These are phyloP conservation scores for Netelia inedita DNA, from an alignment of 2,888 invertebrate genomes.

Conservation along the genomic window DNA sequence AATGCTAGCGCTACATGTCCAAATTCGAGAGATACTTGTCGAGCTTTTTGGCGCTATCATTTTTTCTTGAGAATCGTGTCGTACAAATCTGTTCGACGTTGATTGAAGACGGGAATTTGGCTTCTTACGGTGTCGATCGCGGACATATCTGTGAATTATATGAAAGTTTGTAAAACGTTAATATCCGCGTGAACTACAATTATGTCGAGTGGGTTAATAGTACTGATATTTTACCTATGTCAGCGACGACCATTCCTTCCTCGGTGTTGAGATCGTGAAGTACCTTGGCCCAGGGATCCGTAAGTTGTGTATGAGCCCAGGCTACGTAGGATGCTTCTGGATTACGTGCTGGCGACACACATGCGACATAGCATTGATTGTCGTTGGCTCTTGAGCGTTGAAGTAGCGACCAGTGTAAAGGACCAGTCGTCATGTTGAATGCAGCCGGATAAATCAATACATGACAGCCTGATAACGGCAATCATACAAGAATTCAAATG, in stretches of 20 bases:
- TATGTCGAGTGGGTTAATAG: constrained; percentile 10
- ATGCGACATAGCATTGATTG: constrained; percentile 95
- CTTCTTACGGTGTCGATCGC: constrained; percentile 91
- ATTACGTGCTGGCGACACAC: constrained; percentile 94
- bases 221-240: constrained; percentile 88
- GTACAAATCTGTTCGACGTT: constrained; percentile 87
- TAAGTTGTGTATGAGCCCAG: constrained; percentile 94
- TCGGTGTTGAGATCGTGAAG: constrained; percentile 89
- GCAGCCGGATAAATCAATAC: constrained; percentile 97
- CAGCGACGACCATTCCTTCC: constrained; percentile 90
- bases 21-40: constrained; percentile 9
- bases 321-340: constrained; percentile 91
- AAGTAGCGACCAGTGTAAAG: constrained; percentile 96
- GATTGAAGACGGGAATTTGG: constrained; percentile 93
- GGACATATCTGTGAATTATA: constrained; percentile 88
- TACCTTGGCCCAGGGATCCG: constrained; percentile 94
- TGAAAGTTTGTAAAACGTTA: constrained; percentile 49
- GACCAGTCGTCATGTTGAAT: constrained; percentile 98
- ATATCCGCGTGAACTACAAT: too few species aligned
- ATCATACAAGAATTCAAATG: constrained; percentile 23
- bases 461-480: constrained; percentile 89
- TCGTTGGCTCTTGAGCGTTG: constrained; percentile 94
- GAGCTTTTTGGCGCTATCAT: neutral
- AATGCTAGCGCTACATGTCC: too few species aligned
- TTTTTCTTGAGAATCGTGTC: constrained; percentile 80